Evolutionary conservation across 2,888 invertebrate species (phyloP), one percentile per base, ranked within the genome.

Genomic region (Eumerus sabulonum): DNA sequence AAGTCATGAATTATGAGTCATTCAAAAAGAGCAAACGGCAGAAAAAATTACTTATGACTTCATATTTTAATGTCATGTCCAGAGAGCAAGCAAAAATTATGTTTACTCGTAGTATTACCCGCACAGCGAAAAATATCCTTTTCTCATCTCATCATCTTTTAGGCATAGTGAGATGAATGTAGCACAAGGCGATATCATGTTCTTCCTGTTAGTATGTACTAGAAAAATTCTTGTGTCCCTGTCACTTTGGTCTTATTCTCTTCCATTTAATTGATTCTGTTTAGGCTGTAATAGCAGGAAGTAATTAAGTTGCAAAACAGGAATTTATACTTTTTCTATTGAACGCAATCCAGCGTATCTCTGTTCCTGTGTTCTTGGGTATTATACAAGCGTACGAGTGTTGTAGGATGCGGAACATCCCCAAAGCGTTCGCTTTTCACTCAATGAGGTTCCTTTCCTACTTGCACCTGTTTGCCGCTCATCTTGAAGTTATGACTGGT

Each of bases 231-330:
- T 44, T 16, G 36, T 60, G 53, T 63, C 56, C 50, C 14, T 63
- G 56, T 57, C 63, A 48, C 13, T 14, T 44, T 53, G 51, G 51
- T 38, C 53, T 51, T 56, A 42, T 11, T 56, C 54, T 47, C 40
- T n/a, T 38, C 53, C 44, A 42, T n/a, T 7, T 2, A 7, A 7
- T 7, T 2, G 27, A 27, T 27, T 27, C 27, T 2, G 27, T 27
- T 4, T 27, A 27, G 7, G 27, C 27, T 4, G 27, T 2, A 27
- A 27, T 27, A 62, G 63, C 73, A 77, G 59, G 59, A 63, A 53
- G 48, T 73, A 68, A 59, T 77, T 77, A 67, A 77, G 63, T 77
- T 68, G 59, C 63, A 53, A 63, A 67, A 59, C 59, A 47, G 42
- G 53, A 67, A 27, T 7, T 63, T 73, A 72, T n/a, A 77, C 57